Evolutionary conservation across 2,888 invertebrate species (phyloP), one percentile per base, ranked within the genome.

Genomic region (Epistrophella euchroma): DNA sequence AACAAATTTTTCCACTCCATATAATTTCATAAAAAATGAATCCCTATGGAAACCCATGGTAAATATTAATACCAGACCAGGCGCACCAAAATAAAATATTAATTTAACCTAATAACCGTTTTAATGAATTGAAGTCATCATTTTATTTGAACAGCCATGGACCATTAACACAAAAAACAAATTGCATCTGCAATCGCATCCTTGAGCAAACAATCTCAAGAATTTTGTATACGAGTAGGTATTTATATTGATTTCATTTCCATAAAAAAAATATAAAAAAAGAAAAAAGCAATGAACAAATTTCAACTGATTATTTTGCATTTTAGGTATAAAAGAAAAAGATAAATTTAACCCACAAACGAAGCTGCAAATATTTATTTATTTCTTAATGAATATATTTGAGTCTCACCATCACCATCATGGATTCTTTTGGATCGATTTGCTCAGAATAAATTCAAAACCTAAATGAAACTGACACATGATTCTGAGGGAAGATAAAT

Each of bases 311-410:
- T 32, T 10, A 32, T 52, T 25, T 28, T 58, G 32, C 47, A 66
- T 45, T 15, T 4, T 22, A 25, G 28, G 9, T 9, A 19, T 9
- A 17, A 10, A 25, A 15, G n/a, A 3, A 60, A 60, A 47, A 19
- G 6, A 47, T 15, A 28, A 25, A 11, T 64, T 80, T 85, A 80
- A 76, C 84, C 80, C 47, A 28, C 58, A 85, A 85, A 80, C 45
- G 72, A 56, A 70, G 40, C 15, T 37, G 25, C 40, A 60, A 60
- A 40, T 40, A 60, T 60, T 40, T 35, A 50, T 68, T 80, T 72
- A 66, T 75, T 71, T 60, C 47, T 70, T 70, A 56, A 74, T 62
- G 68, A 73, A 55, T 52, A 15, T 32, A 22, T 22, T 45, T 35
- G 35, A 58, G 71, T 22, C 43, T 19, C 45, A 32, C 3, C 6